Base-by-base conservation (phyloP, 92 coral and sea anemone species). In the Parazoanthus darwini region DNA sequence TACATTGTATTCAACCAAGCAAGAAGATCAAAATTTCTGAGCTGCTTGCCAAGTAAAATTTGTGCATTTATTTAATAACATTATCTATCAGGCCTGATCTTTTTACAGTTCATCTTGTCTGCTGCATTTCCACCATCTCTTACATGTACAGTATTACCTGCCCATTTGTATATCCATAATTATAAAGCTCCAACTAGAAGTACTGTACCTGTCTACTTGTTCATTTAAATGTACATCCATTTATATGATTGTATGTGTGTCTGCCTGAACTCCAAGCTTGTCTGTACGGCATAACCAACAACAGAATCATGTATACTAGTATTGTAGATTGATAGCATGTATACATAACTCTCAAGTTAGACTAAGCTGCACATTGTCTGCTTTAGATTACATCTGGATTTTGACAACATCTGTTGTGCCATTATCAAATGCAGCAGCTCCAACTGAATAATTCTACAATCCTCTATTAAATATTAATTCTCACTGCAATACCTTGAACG, bases 401-500 rank as follows among this genome's bases (percentile, higher is more conserved):
- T 58, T 58, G 23, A 58, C 51, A 48, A 48, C 51, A 48, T 8
- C 42, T 2, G 42, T 39, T 39, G 2, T 48, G 51, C 9, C 11
- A 8, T 7, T 1, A 48, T 7, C 8, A 48, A 48, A 48, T 67
- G 73, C 73, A 15, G 5, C 1, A 25, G n/a, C 73, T 67, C 73
- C 73, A 48, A 48, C 11, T 71, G 11, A 48, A 48, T 48, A 48
- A 48, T 39, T 39, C 4, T 39, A 48, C 51, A 48, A 48, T 48
- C 51, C 9, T 48, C 9, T 11, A 10, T 10, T 7, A 8, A 8
- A 48, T 48, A 10, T 48, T 39, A 39, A 39, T 39, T 39, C 42
- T 39, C 42, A 39, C 42, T 4, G 51, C 9, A 48, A 11, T 65
- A 96, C 96, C 96, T 91, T 93, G 78, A 94, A 94, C 22, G 96